phyloP scores from a whole-genome alignment of 2,888 invertebrate genomes.

The Acrobasis repandana region DNA sequence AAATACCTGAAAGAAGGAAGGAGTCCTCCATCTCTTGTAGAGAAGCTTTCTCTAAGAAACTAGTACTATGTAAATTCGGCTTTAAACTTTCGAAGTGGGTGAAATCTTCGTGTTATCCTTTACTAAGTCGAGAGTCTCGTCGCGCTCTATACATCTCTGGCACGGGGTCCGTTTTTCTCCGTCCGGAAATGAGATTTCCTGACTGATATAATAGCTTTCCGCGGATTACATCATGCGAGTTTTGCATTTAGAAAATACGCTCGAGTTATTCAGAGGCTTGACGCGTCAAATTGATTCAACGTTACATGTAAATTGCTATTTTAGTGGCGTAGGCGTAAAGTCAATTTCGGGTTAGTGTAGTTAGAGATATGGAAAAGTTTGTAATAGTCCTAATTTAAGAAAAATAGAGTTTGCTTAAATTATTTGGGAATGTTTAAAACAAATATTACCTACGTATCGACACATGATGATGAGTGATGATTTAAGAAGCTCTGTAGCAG shows the following conservation, averaged over 20 bases:
- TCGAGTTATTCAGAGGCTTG: constrained; percentile 47
- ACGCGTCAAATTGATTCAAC: constrained; percentile 28
- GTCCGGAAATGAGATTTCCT: constrained; percentile 78
- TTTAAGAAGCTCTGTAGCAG: no score
- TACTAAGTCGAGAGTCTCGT: constrained; percentile 35
- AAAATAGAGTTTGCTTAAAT: no score
- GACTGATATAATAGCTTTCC: constrained; percentile 74
- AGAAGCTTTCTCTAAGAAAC: no score
- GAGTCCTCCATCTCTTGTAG: no score
- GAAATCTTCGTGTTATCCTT: not conserved
- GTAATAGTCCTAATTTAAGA: no score
- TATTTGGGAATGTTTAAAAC: no score
- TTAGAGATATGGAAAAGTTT: not conserved
- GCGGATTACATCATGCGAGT: constrained; percentile 68
- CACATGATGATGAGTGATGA: no score
- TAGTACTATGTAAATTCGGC: no score
- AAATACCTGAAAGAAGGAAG: no score
- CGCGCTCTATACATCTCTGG: constrained; percentile 62
- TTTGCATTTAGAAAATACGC: constrained; percentile 59
- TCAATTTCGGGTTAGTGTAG: not conserved
- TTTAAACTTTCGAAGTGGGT: no score
- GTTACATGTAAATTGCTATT: constrained; percentile 29
- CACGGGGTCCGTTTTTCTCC: constrained; percentile 67
- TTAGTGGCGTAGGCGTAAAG: constrained; percentile 1
- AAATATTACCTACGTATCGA: no score